Base-by-base conservation (phyloP, 1,140 invertebrate genomes). In the Drosophila tani region DNA sequence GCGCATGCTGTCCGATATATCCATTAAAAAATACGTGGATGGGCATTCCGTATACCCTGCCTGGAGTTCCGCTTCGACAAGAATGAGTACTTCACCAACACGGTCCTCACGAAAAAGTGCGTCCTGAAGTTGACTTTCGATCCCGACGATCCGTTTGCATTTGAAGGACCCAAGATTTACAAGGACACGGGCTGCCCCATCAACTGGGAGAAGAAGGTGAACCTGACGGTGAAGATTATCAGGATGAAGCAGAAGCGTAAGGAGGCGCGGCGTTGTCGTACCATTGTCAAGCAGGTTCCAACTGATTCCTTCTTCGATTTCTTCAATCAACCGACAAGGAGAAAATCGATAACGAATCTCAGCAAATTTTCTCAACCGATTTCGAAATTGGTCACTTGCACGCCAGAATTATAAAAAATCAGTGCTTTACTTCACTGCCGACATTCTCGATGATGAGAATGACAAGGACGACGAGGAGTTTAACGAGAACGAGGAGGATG, bases 171-270 rank as follows among this genome's bases (percentile, higher is more conserved):
- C 5, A 98, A 99, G 94, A 99, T 99, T 76, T 96, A 96, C 84
- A 98, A 97, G 92, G 98, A 98, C 94, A 96, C 96, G 95, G 97
- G 97, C 35, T 98, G 97, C 83, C 94, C 94, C 45, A 99, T 99
- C 82, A 96, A 98, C 88, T 99, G 98, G 98, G 96, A 98, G 67
- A 97, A 98, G 90, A 98, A 98, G 59, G 99, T 99, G 94, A 99
- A 99, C 93, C 96, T 99, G 8, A 99, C 99, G 4, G 95, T 99
- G 3, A 99, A 99, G 94, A 97, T 96, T 12, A 96, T 99, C 35
- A 98, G 98, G 93, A 99, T 99, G 95, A 99, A 98, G 93, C 98
- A 99, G 93, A 99, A 99, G 93, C 98, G 99, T 93, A 99, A 99
- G 95, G 96, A 97, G 3, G 3, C 95, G 97, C 71, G 98, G 98